Percentiles rank a stretch among this genome's conserved stretches.
Evolutionary conservation across 2,797 vertebrate species (phyloP).

Genomic region (Pterois miles): DNA sequence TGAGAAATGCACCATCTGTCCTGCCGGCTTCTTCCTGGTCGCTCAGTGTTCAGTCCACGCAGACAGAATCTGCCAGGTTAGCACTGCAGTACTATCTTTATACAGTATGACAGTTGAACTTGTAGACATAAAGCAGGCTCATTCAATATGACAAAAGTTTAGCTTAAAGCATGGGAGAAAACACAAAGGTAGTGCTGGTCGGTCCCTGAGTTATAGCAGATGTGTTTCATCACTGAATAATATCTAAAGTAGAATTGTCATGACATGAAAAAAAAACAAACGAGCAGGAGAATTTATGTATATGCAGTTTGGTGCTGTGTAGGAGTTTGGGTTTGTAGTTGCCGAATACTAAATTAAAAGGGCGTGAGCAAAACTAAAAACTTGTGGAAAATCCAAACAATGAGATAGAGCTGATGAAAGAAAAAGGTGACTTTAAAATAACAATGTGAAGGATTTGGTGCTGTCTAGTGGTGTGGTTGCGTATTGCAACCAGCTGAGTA

Average conservation of each 20-base stretch:
- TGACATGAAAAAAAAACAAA: neutral
- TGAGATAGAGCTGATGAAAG: neutral
- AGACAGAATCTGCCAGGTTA: constrained; percentile 91
- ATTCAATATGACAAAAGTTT: neutral
- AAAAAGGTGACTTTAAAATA: neutral
- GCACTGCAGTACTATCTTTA: neutral
- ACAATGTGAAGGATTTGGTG: too few species aligned
- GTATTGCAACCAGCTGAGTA: too few species aligned
- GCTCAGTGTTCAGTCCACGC: constrained; percentile 88
- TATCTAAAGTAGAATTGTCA: neutral
- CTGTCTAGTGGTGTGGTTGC: too few species aligned
- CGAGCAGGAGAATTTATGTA: neutral
- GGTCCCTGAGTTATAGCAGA: neutral
- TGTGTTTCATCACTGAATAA: neutral
- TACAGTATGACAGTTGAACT: neutral
- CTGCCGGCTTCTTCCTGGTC: constrained; percentile 89
- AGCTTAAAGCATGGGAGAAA: neutral
- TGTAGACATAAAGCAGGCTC: neutral
- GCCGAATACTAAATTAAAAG: neutral
- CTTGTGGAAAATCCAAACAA: neutral
- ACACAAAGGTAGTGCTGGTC: neutral
- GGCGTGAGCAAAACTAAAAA: neutral
- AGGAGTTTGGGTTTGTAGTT: neutral
- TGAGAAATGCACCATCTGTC: constrained; percentile 89
- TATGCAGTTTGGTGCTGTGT: neutral